Evolutionary conservation across 2,113 vertebrate species (phyloP).

Genomic region (Phrynosoma blainvillii): DNA sequence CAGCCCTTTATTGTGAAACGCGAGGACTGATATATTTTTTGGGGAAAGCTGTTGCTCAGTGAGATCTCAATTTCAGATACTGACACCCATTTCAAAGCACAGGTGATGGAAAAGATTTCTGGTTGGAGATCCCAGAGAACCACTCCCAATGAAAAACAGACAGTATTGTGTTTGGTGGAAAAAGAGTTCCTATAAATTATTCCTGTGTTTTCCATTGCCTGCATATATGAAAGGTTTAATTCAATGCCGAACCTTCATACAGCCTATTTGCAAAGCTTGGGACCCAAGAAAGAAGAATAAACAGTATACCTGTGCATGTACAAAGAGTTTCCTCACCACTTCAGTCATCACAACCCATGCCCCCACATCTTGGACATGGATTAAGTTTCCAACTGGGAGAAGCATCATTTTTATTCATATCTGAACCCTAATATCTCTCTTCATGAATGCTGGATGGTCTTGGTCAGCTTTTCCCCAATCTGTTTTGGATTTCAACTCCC

Average conservation of each 20-base stretch:
- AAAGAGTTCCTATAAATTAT: background rate
- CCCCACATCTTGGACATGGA: background rate
- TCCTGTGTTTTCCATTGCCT: background rate
- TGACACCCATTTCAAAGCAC: background rate
- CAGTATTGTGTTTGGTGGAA: background rate
- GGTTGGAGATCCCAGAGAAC: background rate
- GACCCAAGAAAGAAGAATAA: background rate
- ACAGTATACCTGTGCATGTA: background rate
- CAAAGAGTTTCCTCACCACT: background rate
- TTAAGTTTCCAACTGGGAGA: no score
- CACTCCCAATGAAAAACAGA: background rate
- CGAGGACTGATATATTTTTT: no score
- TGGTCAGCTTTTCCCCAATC: background rate
- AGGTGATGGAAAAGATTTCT: background rate
- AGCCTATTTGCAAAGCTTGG: background rate
- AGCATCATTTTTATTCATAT: no score
- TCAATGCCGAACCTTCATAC: no score
- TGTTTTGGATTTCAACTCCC: background rate
- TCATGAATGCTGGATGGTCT: background rate
- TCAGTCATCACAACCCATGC: fast-evolving
- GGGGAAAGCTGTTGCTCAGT: no score
- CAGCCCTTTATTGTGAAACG: no score
- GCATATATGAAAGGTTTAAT: background rate
- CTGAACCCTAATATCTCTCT: background rate
- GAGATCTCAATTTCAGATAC: no score